A percentile compares a stretch with the other conserved stretches of the same genome.
phyloP scores from a whole-genome alignment of 1,140 invertebrate species.

The Pectinophora gossypiella region DNA sequence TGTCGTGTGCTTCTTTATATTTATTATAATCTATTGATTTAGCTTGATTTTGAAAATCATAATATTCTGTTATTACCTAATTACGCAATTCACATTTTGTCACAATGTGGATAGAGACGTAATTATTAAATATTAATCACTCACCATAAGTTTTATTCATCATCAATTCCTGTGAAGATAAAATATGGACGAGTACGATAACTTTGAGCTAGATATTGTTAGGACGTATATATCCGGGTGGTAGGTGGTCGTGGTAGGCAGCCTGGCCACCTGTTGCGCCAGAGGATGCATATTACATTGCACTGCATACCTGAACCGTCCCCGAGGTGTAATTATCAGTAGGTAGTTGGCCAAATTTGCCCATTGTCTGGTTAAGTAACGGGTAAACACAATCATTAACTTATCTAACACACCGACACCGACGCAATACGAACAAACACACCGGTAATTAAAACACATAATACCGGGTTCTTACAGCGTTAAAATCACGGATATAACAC shows the following conservation, averaged over 20 bases:
- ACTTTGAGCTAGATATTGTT: background rate
- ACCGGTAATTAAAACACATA: too few species aligned
- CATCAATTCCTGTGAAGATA: conserved; percentile 71
- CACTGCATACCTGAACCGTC: background rate
- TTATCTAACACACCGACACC: too few species aligned
- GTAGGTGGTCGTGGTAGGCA: background rate
- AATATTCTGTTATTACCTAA: background rate
- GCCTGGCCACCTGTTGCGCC: background rate
- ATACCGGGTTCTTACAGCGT: too few species aligned
- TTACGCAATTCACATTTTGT: conserved; percentile 55
- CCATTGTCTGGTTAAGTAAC: background rate
- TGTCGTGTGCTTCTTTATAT: conserved; percentile 1
- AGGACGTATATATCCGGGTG: too few species aligned
- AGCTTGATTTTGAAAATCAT: background rate
- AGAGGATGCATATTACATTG: background rate
- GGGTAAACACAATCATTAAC: background rate
- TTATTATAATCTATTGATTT: too few species aligned
- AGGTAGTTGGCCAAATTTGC: background rate
- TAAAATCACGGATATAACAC: too few species aligned
- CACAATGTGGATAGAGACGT: conserved; percentile 58
- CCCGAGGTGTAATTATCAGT: background rate
- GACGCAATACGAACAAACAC: too few species aligned
- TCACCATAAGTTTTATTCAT: conserved; percentile 33
- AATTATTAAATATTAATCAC: conserved; percentile 36
- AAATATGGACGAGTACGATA: conserved; percentile 63